Evolutionary conservation across 2,113 vertebrate species (phyloP).

Genomic region (Pleuronectes platessa): DNA sequence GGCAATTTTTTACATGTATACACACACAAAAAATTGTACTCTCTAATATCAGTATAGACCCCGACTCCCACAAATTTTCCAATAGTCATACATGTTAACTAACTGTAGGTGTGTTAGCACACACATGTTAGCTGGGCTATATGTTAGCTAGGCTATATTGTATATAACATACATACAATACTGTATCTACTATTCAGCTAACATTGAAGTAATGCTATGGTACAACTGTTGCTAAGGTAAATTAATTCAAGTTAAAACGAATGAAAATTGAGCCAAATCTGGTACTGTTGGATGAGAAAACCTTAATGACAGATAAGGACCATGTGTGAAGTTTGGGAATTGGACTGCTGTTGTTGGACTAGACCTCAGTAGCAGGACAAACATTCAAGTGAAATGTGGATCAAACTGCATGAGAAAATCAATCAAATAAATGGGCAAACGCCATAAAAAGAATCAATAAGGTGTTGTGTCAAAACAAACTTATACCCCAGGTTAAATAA

Average conservation of each 20-base stretch:
- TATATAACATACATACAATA: neutral
- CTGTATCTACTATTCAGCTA: neutral
- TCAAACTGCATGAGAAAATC: neutral
- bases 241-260: neutral
- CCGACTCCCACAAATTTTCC: too few relatives aligned
- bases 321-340: neutral
- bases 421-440: neutral
- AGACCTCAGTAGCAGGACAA: neutral
- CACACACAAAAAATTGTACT: too few relatives aligned
- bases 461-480: neutral
- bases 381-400: neutral
- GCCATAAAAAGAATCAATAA: neutral
- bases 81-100: neutral
- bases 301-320: neutral
- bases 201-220: neutral
- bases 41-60: too few relatives aligned
- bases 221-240: neutral
- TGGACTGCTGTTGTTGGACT: neutral
- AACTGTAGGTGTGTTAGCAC: neutral
- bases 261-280: slow-evolving; percentile 2
- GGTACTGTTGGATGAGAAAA: neutral
- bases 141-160: neutral
- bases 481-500: neutral
- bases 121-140: neutral
- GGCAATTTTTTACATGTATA: too few relatives aligned